A percentile compares a stretch with the other conserved stretches of the same genome.
Conservation (phyloP, 1,140 invertebrate genomes). For the Penaeus indicus region DNA sequence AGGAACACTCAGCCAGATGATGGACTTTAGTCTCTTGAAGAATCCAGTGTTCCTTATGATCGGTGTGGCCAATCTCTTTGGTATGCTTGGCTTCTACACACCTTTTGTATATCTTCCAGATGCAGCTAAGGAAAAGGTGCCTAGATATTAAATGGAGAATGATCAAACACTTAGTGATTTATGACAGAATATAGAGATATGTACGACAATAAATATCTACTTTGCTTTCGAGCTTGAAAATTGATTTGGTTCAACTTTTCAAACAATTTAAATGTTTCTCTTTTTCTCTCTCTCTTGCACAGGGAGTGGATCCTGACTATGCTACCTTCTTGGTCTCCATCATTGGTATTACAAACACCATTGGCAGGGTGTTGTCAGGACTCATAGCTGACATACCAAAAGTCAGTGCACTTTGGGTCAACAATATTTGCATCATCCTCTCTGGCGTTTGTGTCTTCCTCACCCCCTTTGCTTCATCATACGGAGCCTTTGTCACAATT, state of each 20-base stretch:
- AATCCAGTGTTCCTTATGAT: slow-evolving; percentile 94
- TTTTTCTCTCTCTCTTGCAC: background rate
- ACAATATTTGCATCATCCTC: slow-evolving; percentile 92
- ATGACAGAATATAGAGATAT: too few species aligned
- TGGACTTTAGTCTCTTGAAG: slow-evolving; percentile 90
- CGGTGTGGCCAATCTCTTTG: slow-evolving; percentile 94
- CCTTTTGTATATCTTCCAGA: slow-evolving; percentile 95
- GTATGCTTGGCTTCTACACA: slow-evolving; percentile 93
- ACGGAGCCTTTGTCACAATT: slow-evolving; percentile 82
- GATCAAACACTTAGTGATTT: background rate
- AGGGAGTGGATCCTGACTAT: slow-evolving; percentile 78
- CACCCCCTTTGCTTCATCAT: slow-evolving; percentile 87
- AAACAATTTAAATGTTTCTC: background rate
- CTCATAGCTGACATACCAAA: slow-evolving; percentile 72
- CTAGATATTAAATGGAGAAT: too few species aligned
- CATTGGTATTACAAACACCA: slow-evolving; percentile 95
- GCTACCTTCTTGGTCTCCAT: slow-evolving; percentile 93
- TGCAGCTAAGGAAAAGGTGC: slow-evolving; percentile 79
- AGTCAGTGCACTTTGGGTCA: slow-evolving; percentile 90
- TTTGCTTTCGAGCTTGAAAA: too few species aligned
- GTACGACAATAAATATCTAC: too few species aligned
- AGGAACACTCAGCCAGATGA: slow-evolving; percentile 88
- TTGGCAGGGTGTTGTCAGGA: slow-evolving; percentile 74
- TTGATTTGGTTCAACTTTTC: too few species aligned
- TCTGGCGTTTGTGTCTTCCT: slow-evolving; percentile 87